phyloP scores from a whole-genome alignment of 2,888 invertebrate species.

The Spatulosminthurus flaviceps region DNA sequence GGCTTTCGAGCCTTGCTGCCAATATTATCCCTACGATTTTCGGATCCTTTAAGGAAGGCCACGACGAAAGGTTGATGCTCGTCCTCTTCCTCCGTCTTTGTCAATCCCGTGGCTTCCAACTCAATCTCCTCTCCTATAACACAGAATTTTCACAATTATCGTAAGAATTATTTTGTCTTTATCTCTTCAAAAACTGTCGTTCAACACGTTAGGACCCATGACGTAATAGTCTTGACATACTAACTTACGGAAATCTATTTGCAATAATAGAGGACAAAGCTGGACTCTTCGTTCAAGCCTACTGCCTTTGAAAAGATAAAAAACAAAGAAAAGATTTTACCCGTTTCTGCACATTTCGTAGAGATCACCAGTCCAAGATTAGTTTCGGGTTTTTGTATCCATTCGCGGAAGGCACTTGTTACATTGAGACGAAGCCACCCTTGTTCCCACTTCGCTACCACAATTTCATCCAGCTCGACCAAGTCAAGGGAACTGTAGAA shows the following conservation, averaged over 20 bases:
- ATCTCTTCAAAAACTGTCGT: background rate
- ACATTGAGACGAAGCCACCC: conserved; percentile 91
- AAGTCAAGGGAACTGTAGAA: conserved; percentile 75
- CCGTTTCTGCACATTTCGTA: conserved; percentile 61
- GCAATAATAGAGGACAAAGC: too few relatives aligned
- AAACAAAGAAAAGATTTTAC: too few relatives aligned
- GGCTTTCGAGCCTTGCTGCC: conserved; percentile 66
- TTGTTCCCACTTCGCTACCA: conserved; percentile 78
- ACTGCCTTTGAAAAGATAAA: too few relatives aligned
- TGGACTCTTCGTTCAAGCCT: too few relatives aligned
- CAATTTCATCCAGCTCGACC: conserved; percentile 76
- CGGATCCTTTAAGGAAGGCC: conserved; percentile 71
- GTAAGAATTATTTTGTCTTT: background rate
- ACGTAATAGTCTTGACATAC: too few relatives aligned
- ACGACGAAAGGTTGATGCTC: conserved; percentile 92
- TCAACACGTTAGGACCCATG: too few relatives aligned
- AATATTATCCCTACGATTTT: conserved; percentile 51
- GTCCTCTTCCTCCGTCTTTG: conserved; percentile 71
- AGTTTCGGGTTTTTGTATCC: conserved; percentile 80
- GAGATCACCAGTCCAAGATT: conserved; percentile 78
- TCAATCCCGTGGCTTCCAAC: conserved; percentile 84
- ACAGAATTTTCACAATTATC: background rate
- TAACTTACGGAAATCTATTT: too few relatives aligned
- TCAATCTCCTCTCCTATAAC: conserved; percentile 76
- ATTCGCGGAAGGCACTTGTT: conserved; percentile 78